Evolutionary conservation across 23 tunicate species (phyloP).

Genomic region (Clavelina lepadiformis): DNA sequence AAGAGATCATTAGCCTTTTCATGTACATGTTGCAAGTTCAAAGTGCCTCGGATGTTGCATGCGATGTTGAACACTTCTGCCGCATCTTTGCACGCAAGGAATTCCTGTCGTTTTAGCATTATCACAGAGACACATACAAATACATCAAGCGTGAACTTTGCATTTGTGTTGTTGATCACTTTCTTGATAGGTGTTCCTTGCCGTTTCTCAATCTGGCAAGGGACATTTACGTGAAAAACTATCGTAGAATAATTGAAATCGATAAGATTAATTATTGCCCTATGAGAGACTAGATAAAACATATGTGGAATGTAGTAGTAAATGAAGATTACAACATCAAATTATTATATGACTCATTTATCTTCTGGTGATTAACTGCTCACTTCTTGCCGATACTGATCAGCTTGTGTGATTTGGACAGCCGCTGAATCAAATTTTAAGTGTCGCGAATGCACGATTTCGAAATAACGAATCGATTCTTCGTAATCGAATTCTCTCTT

Average conservation of each 20-base stretch:
- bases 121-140: constrained; percentile 65
- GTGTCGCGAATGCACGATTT: constrained; percentile 50
- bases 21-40: constrained; percentile 35
- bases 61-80: constrained; percentile 51
- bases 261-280: no score
- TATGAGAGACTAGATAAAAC: no score
- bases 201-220: no score
- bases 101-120: constrained; percentile 57
- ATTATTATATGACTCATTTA: no score
- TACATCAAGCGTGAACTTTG: constrained; percentile 48
- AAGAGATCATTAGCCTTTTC: constrained; percentile 29
- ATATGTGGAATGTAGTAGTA: no score
- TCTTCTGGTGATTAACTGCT: no score
- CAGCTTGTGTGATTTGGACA: constrained; percentile 26
- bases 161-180: no score
- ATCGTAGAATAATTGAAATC: no score
- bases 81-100: constrained; percentile 49
- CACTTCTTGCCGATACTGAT: constrained; percentile 37
- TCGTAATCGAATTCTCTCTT: constrained; percentile 59
- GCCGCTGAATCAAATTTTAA: constrained; percentile 39
- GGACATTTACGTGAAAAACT: no score
- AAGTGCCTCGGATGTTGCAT: constrained; percentile 37
- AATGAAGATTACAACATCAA: no score
- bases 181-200: no score
- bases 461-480: constrained; percentile 55